Evolutionary conservation across 2,797 vertebrate genomes (phyloP), one percentile per base, ranked within the genome.

Genomic region (Eulemur coronatus): DNA sequence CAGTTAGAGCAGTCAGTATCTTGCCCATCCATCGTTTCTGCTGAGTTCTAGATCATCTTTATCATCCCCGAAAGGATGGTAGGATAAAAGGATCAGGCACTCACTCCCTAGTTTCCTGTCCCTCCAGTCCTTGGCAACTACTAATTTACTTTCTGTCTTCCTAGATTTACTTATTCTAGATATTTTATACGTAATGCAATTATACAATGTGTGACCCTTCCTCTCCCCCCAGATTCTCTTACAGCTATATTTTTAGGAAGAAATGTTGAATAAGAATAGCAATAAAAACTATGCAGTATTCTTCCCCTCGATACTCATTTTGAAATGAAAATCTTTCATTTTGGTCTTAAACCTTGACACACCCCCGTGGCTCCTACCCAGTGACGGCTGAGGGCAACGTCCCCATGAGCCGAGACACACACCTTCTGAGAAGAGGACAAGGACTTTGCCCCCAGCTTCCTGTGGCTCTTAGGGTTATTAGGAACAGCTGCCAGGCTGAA

Each of bases 151-250:
- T 88, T 61, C 70, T 80, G 33, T 87, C 50, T 87, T 26, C 38
- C 11, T n/a, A 82, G 35, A 65, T 61, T 84, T 85, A 81, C 61
- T 75, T 82, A 67, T 48, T 86, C 41, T 55, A 57, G 11, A 52
- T 85, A 91, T 85, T 86, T 94, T 80, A 87, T 33, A n/a, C 59
- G 61, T 14, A 86, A 70, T 22, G 55, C 33, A 84, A 86, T 91
- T 28, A 84, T 55, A 65, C 46, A 59, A 48, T 86, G 70, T 84
- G 17, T 75, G 50, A 91, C 9, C 59, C 2, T 81, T 63, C 30
- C 65, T 87, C 43, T 90, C 12, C 48, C 28, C 35, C 17, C 69
- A 80, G 75, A 75, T 80, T 57, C 63, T 67, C 55, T 55, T 85
- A 22, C 4, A 84, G 11, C 24, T 94, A 48, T 57, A 15, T 91